These are phyloP conservation scores for Vireo griseus DNA, from an alignment of 2,797 vertebrate genomes.

Conservation along the genomic window DNA sequence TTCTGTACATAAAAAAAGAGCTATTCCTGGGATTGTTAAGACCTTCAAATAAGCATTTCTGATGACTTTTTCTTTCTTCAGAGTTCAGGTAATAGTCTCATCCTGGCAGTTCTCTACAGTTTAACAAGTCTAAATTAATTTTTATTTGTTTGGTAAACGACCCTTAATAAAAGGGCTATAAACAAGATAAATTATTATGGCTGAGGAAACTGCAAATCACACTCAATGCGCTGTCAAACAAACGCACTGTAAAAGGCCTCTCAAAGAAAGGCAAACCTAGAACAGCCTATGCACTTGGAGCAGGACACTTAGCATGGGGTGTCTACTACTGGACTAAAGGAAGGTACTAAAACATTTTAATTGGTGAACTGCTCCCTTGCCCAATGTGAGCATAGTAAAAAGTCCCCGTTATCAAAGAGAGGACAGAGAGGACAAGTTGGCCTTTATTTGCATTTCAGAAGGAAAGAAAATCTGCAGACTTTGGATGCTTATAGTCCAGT, in stretches of 20 bases:
- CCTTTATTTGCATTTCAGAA: neutral
- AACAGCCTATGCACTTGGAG: neutral
- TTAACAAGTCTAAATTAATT: neutral
- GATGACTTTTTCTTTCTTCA: neutral
- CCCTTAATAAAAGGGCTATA: neutral
- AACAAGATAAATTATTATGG: neutral
- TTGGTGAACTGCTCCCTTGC: neutral
- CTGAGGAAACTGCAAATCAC: neutral
- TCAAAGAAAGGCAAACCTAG: neutral
- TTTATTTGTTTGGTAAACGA: constrained; percentile 6
- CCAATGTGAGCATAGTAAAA: rapidly evolving
- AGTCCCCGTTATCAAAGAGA: neutral
- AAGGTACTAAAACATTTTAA: neutral
- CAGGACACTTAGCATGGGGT: neutral
- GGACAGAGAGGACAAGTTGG: neutral
- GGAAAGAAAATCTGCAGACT: neutral
- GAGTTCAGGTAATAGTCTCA: neutral
- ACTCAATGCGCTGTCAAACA: neutral
- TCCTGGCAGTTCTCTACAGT: neutral
- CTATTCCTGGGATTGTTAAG: neutral
- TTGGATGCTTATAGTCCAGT: neutral
- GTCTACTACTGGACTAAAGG: neutral
- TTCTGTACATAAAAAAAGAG: neutral
- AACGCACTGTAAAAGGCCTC: neutral
- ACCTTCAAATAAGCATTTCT: neutral